These are phyloP conservation scores for Erannis defoliaria DNA, from an alignment of 2,888 invertebrate species.

Conservation along the genomic window DNA sequence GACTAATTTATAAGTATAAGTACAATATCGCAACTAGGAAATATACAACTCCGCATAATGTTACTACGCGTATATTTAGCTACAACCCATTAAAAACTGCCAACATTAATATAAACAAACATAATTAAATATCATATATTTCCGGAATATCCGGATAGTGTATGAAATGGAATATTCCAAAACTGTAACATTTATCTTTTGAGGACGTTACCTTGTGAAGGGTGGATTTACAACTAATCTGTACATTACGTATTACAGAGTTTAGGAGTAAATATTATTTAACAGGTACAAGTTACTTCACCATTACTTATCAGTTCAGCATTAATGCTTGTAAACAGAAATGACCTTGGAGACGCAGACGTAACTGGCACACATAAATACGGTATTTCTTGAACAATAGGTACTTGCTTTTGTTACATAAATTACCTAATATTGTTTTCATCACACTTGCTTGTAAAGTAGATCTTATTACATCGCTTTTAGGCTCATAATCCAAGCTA, in stretches of 20 bases:
- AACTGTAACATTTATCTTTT: conserved; percentile 20
- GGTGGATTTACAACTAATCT: not conserved
- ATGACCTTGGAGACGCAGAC: conserved; percentile 11
- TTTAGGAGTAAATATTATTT: conserved; percentile 10
- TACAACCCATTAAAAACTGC: not conserved
- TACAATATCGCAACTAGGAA: conserved; percentile 1
- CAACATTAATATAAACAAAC: conserved; percentile 1
- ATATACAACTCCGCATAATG: not conserved
- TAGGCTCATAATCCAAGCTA: too few relatives aligned
- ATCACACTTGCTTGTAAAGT: too few relatives aligned
- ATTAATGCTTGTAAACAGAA: conserved; percentile 22
- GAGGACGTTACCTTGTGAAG: conserved; percentile 30
- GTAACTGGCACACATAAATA: not conserved
- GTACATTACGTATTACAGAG: not conserved
- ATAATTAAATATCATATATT: conserved; percentile 4
- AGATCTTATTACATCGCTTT: too few relatives aligned
- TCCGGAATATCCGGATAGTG: conserved; percentile 23
- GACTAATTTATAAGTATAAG: not conserved
- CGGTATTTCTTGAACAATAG: not conserved
- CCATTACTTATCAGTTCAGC: conserved; percentile 6
- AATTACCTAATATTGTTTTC: too few relatives aligned
- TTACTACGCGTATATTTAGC: not conserved
- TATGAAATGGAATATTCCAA: conserved; percentile 27
- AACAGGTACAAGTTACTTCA: not conserved
- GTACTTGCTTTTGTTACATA: too few relatives aligned